phyloP scores from a whole-genome alignment of 2,888 invertebrate species.

The Rhabditophanes sp. region DNA sequence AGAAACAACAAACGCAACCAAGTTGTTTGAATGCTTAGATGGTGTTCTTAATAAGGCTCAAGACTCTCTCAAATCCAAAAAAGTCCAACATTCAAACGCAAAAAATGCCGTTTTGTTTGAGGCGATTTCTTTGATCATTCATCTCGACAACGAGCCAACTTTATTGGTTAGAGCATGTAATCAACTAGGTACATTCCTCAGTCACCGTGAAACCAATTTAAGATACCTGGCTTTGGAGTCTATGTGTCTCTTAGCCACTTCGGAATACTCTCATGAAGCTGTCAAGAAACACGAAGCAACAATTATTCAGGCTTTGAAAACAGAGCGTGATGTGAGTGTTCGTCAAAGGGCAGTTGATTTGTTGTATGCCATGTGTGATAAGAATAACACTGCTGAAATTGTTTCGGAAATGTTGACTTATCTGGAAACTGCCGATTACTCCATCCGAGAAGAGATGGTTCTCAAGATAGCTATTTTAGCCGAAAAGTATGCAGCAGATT shows the following conservation, averaged over 20 bases:
- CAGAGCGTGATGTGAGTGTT: conserved; percentile 50
- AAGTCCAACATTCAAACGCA: conserved; percentile 98
- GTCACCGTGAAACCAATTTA: conserved; percentile 78
- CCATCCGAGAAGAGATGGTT: conserved; percentile 99
- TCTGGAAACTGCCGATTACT: conserved; percentile 95
- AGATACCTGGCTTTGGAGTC: conserved; percentile 82
- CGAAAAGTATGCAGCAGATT: conserved; percentile 97
- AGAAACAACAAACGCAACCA: conserved; percentile 85
- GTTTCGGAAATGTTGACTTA: conserved; percentile 98
- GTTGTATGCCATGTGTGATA: conserved; percentile 98
- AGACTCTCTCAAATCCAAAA: conserved; percentile 97
- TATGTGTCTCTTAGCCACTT: conserved; percentile 95
- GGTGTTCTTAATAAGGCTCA: conserved; percentile 56
- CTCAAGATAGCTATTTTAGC: conserved; percentile 95
- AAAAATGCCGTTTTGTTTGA: conserved; percentile 98
- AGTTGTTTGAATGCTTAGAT: conserved; percentile 83
- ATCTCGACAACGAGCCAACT: conserved; percentile 61
- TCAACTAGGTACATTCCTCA: conserved; percentile 91
- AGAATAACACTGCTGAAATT: conserved; percentile 94
- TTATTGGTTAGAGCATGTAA: conserved; percentile 91
- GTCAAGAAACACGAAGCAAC: conserved; percentile 99
- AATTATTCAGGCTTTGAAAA: conserved; percentile 87
- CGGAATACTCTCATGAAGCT: conserved; percentile 97
- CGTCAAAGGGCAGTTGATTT: conserved; percentile 92
- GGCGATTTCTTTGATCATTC: conserved; percentile 96